Conservation (phyloP, 1,140 invertebrate species). For the Danaus plexippus region DNA sequence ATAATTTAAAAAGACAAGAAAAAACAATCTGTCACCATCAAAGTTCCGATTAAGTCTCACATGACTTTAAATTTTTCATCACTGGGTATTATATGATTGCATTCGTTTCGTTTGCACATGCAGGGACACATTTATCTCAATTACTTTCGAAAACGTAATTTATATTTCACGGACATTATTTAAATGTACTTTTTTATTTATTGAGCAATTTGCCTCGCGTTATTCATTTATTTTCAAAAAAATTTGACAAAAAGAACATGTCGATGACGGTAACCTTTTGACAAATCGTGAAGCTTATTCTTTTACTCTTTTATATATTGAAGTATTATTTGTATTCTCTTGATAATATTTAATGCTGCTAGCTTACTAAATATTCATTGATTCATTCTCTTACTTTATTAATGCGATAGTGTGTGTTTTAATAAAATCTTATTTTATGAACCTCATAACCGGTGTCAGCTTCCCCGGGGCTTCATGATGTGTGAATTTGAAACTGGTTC, state of each 20-base stretch:
- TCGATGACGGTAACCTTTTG: slow-evolving; percentile 42
- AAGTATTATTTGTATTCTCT: slow-evolving; percentile 53
- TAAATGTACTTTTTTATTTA: slow-evolving; percentile 46
- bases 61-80: too few relatives aligned
- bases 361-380: slow-evolving; percentile 65
- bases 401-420: slow-evolving; percentile 40
- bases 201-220: slow-evolving; percentile 44
- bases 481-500: slow-evolving; percentile 49
- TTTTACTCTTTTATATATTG: slow-evolving; percentile 47
- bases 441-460: slow-evolving; percentile 39
- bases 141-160: slow-evolving; percentile 40
- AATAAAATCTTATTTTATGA: slow-evolving; percentile 40
- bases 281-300: slow-evolving; percentile 62
- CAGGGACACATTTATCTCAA: slow-evolving; percentile 40
- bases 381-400: slow-evolving; percentile 62
- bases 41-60: too few relatives aligned
- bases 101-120: slow-evolving; percentile 13
- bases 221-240: slow-evolving; percentile 46
- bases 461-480: slow-evolving; percentile 48
- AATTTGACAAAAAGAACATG: slow-evolving; percentile 40
- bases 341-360: slow-evolving; percentile 40
- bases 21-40: too few relatives aligned
- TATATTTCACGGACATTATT: slow-evolving; percentile 28
- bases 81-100: slow-evolving; percentile 3
- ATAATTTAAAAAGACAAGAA: too few relatives aligned